These are phyloP conservation scores for Tetheella fluctuosa DNA, from an alignment of 2,888 invertebrate species.

Conservation along the genomic window DNA sequence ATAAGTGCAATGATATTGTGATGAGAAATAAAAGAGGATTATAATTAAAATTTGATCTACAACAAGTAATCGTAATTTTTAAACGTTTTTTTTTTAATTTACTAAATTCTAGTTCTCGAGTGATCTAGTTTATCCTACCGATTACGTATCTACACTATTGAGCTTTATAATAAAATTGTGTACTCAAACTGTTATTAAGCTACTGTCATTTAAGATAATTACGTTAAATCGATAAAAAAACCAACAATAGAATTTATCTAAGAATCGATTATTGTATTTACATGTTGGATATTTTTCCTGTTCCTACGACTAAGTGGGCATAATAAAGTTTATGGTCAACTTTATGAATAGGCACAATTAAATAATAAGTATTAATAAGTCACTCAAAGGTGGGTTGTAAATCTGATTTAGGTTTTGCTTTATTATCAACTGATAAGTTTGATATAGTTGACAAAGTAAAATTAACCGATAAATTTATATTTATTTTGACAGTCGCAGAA, in stretches of 20 bases:
- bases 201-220: neutral
- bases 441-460: neutral
- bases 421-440: neutral
- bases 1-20: too few relatives aligned
- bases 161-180: too few relatives aligned
- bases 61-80: too few relatives aligned
- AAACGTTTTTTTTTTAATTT: too few relatives aligned
- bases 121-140: too few relatives aligned
- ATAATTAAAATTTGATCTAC: too few relatives aligned
- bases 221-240: neutral
- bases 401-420: constrained; percentile 12
- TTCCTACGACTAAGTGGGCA: neutral
- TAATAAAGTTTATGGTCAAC: constrained; percentile 3
- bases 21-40: too few relatives aligned
- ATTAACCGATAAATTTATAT: neutral
- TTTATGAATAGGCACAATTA: constrained; percentile 4
- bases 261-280: neutral
- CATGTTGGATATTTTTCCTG: neutral
- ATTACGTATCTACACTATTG: too few relatives aligned
- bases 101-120: too few relatives aligned
- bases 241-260: constrained; percentile 2
- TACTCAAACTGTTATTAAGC: neutral
- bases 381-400: neutral
- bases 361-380: neutral
- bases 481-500: neutral